These are phyloP conservation scores for Porites lutea DNA, from an alignment of 64 coral and sea anemone genomes.

Conservation along the genomic window DNA sequence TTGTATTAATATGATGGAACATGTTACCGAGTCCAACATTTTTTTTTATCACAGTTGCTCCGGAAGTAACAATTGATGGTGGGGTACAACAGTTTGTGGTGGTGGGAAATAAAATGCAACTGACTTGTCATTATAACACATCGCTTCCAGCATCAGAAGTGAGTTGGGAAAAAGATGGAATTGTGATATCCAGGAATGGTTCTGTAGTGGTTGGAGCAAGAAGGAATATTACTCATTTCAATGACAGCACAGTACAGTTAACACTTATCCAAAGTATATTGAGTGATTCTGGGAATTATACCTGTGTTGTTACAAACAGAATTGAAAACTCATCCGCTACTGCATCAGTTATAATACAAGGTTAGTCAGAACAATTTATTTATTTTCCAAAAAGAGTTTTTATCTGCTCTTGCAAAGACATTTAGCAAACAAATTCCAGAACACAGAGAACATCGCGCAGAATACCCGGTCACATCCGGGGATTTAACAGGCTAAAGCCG, in stretches of 20 bases:
- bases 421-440: too few relatives aligned
- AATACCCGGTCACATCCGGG: too few relatives aligned
- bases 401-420: too few relatives aligned
- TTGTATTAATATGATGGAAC: too few relatives aligned
- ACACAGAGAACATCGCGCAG: too few relatives aligned
- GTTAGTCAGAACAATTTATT: not conserved
- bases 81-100: not conserved
- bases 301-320: not conserved
- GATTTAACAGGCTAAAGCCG: too few relatives aligned
- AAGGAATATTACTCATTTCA: not conserved
- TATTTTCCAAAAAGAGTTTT: too few relatives aligned
- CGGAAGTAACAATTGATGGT: constrained; percentile 15
- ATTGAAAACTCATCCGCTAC: constrained; percentile 9
- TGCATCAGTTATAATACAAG: not conserved
- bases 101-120: not conserved
- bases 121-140: constrained; percentile 24
- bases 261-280: not conserved
- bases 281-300: not conserved
- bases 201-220: not conserved
- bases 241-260: constrained; percentile 3
- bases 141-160: constrained; percentile 3
- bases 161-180: constrained; percentile 1
- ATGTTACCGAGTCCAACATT: too few relatives aligned
- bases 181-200: not conserved
- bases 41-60: not conserved